Evolutionary conservation across 2,113 vertebrate species (phyloP), one percentile per base, ranked within the genome.

Genomic region (Paramisgurnus dabryanus): DNA sequence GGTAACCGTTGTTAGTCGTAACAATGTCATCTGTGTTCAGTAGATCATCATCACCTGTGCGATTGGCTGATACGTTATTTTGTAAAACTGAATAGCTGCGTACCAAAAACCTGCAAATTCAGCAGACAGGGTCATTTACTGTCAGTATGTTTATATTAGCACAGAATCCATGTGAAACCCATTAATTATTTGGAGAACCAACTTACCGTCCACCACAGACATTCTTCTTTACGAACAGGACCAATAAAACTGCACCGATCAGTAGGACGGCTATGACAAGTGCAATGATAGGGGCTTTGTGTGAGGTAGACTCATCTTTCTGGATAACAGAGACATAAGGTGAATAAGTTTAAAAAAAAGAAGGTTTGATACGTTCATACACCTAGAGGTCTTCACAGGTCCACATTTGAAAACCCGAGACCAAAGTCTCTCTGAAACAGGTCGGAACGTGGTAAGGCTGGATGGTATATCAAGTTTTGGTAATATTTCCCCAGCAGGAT

Each of bases 171-270:
- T 18, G 57, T 41, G 7, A 12, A 43, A 57, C 15, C 13, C 41
- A 40, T 27, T 7, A 41, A 63, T 57, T 2, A 12, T 73, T 34
- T 39, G 8, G 4, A n/a, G 22, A 8, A 45, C 5, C 0, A 5
- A 86, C 96, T 91, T 83, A 97, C 97, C 97, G 93, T 87, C 97
- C 96, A 27, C 96, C 96, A 0, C 96, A 98, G 86, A 98, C 89
- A 0, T 97, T 97, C 88, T 96, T 98, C 93, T 97, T 98, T 77
- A 98, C 86, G 60, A 98, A 87, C 80, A 96, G 88, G 82, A 94
- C 91, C 6, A 92, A 95, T 0, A 91, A 89, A 4, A 93, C 75
- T 0, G 88, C 83, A 2, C 92, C 90, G 72, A 89, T 76, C 66
- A 97, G 88, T 78, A 98, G 91, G 82, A 96, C 66, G 63, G 80